These are phyloP conservation scores for Thalassoma bifasciatum DNA, from an alignment of 2,113 vertebrate genomes.

Conservation along the genomic window DNA sequence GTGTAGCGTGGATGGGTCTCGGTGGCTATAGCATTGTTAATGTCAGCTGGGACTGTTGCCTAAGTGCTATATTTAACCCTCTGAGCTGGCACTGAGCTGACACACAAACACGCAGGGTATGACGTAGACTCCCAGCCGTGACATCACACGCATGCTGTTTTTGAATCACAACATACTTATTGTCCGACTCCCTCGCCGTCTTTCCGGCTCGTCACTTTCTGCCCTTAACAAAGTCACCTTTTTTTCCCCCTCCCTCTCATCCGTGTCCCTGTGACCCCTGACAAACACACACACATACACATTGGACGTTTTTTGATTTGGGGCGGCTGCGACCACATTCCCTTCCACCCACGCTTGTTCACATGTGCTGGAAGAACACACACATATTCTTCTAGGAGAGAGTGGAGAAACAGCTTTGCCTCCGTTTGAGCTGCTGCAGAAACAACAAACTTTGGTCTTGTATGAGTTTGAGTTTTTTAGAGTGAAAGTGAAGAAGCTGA, in stretches of 20 bases:
- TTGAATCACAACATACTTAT: constrained; percentile 30
- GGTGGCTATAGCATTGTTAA: constrained; percentile 65
- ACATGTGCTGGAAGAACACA: constrained; percentile 74
- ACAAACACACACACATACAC: constrained; percentile 7
- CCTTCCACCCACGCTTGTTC: constrained; percentile 76
- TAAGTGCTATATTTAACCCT: constrained; percentile 75
- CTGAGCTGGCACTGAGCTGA: constrained; percentile 57
- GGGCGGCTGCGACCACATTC: constrained; percentile 73
- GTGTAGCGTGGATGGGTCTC: constrained; percentile 51
- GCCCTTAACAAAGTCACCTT: constrained; percentile 1
- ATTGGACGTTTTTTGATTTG: constrained; percentile 76
- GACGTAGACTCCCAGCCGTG: constrained; percentile 53
- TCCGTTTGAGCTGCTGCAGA: neutral
- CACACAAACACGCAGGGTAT: constrained; percentile 49
- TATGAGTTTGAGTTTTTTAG: neutral
- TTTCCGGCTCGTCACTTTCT: neutral
- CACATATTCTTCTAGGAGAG: constrained; percentile 34
- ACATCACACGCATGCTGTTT: constrained; percentile 60
- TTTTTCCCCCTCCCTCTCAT: constrained; percentile 29
- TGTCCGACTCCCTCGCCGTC: constrained; percentile 7
- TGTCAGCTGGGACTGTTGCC: constrained; percentile 69
- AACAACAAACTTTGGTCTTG: neutral
- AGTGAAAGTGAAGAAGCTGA: neutral
- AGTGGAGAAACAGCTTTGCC: constrained; percentile 17
- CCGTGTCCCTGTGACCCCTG: constrained; percentile 5